Evolutionary conservation across 2,113 vertebrate genomes (phyloP), one percentile per base, ranked within the genome.

Genomic region (Numenius arquata): DNA sequence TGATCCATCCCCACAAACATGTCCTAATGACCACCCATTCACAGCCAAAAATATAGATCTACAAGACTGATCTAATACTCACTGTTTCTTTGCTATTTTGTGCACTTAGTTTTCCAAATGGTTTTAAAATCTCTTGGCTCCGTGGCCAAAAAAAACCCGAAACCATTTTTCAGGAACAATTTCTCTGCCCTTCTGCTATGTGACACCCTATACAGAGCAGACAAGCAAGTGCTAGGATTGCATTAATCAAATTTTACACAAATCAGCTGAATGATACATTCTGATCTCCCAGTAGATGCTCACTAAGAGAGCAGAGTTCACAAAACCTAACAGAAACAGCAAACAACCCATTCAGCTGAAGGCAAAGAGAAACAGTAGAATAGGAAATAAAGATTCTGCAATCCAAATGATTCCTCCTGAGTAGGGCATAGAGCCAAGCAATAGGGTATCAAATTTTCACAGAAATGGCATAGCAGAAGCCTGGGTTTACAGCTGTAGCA

Each of bases 381-480:
- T 16, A 80, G 83, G 32, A 74, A 89, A 83, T 16, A 38, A 38
- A 30, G 88, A 70, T 90, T 80, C 29, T 50, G 34, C 27, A 47
- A 15, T 81, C 21, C 55, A 68, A 45, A 45, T 12, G 19, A 86
- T 58, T 74, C 47, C 50, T 80, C 36, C 80, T 41, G 21, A 81
- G 68, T 27, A 38, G 68, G 85, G 85, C 79, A 83, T 1, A 4
- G 88, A 86, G 88, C 82, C 93, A 96, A 93, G 29, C 36, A 92
- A 95, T 88, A 93, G 59, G 41, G 80, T 80, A 94, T 88, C 82
- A 90, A 71, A 93, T 79, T 83, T 85, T 73, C 62, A 94, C 3
- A 0, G 81, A 91, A 85, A 84, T 50, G 63, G 32, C 48, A 81
- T 15, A 89, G 65, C 1, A 4, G 85, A 96, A 86, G 63, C 55